Evolutionary conservation across 2,113 vertebrate genomes (phyloP).

Genomic region (Oreochromis aureus): DNA sequence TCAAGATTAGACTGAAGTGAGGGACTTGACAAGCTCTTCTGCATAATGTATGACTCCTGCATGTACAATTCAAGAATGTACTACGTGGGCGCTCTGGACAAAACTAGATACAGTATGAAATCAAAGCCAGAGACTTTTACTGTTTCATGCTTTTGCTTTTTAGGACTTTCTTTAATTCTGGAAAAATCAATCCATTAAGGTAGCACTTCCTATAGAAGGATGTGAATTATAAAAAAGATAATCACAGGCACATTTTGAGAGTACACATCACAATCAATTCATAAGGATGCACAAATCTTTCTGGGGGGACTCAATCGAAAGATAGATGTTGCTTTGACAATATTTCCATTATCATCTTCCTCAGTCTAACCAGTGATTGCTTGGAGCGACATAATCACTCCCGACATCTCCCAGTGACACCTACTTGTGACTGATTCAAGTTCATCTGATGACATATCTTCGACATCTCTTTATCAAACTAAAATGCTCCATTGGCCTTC

Average conservation of each 20-base stretch:
- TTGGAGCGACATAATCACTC: not conserved
- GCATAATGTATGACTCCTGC: not conserved
- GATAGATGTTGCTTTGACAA: not conserved
- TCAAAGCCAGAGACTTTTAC: not conserved
- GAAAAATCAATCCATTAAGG: not conserved
- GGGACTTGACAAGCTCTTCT: not conserved
- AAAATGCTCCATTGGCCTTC: constrained; percentile 14
- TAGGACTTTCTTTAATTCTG: not conserved
- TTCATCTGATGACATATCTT: not conserved
- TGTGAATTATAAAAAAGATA: not conserved
- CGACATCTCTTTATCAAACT: constrained; percentile 1
- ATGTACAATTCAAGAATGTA: not conserved
- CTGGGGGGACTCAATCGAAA: not conserved
- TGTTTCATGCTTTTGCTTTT: not conserved
- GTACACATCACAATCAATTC: not conserved
- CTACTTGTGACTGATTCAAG: not conserved
- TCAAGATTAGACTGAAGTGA: not conserved
- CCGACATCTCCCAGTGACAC: constrained; percentile 10
- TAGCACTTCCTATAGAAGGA: not conserved
- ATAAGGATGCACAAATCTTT: not conserved
- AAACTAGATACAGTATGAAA: not conserved
- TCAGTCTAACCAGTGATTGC: not conserved
- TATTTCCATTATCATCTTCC: not conserved
- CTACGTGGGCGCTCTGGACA: not conserved
- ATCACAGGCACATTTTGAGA: not conserved